These are phyloP conservation scores for Excalfactoria chinensis DNA, from an alignment of 2,113 vertebrate genomes.

Conservation along the genomic window DNA sequence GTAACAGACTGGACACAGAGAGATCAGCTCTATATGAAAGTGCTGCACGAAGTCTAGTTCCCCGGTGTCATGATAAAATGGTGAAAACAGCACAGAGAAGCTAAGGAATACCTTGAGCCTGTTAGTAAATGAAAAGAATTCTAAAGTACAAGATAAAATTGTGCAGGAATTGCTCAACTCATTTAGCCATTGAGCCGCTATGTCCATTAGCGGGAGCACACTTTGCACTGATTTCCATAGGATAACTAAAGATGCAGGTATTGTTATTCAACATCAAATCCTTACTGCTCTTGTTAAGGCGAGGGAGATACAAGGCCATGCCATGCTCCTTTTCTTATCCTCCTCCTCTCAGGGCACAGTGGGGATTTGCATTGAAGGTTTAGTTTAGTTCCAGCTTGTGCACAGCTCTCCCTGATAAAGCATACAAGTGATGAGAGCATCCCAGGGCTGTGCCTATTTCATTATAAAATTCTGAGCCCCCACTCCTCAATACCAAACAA, in stretches of 20 bases:
- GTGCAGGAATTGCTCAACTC: neutral
- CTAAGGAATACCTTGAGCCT: neutral
- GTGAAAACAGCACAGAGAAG: neutral
- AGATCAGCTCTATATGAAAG: neutral
- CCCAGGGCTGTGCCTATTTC: neutral
- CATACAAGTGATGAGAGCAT: neutral
- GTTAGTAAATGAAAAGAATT: neutral
- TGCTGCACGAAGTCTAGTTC: neutral
- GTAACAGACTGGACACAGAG: conserved; percentile 33
- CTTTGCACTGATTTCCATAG: neutral
- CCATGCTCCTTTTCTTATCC: neutral
- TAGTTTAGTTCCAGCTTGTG: neutral
- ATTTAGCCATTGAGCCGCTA: neutral
- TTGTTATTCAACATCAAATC: neutral
- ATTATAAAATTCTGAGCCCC: neutral
- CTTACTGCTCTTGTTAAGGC: neutral
- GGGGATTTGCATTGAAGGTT: neutral
- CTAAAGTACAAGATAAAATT: neutral
- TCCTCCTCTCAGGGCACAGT: neutral
- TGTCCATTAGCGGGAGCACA: neutral
- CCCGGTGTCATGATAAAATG: neutral
- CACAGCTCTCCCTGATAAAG: neutral
- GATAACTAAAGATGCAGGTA: neutral
- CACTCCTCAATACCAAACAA: neutral
- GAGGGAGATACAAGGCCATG: neutral